Conservation (phyloP, 1,140 invertebrate genomes). For the Lycorma delicatula region DNA sequence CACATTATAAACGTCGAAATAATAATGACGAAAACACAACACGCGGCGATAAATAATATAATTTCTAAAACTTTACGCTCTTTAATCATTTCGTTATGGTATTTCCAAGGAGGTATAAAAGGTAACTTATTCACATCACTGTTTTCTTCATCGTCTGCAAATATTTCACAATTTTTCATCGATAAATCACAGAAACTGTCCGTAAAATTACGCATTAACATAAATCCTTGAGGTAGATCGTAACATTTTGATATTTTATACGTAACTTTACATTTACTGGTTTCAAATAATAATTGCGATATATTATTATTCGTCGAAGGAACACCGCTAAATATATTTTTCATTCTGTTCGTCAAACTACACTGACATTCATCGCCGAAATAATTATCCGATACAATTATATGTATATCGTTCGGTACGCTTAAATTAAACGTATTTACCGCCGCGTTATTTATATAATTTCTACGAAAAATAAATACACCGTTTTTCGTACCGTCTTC, state of each 20-base stretch:
- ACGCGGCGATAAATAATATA: constrained; percentile 42
- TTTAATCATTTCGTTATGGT: constrained; percentile 30
- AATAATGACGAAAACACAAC: constrained; percentile 41
- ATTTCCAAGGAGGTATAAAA: too few relatives aligned
- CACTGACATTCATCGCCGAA: constrained; percentile 53
- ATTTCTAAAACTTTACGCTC: constrained; percentile 42
- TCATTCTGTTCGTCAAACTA: too few relatives aligned
- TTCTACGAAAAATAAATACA: constrained; percentile 53
- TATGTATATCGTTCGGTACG: constrained; percentile 32
- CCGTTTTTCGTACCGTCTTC: constrained; percentile 20
- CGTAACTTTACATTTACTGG: constrained; percentile 53
- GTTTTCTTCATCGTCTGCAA: too few relatives aligned
- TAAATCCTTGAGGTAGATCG: constrained; percentile 50
- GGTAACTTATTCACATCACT: too few relatives aligned
- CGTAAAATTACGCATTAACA: constrained; percentile 52
- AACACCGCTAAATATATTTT: too few relatives aligned
- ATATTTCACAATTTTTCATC: too few relatives aligned
- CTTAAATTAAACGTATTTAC: constrained; percentile 40
- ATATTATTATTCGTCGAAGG: too few relatives aligned
- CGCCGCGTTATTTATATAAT: constrained; percentile 46
- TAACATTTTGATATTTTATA: too few relatives aligned
- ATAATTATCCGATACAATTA: constrained; percentile 44
- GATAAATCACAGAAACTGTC: constrained; percentile 47
- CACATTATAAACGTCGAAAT: constrained; percentile 44
- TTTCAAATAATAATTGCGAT: constrained; percentile 42